A percentile compares a stretch with the other conserved stretches of the same genome.
These are phyloP conservation scores for Atractosteus spatula DNA, from an alignment of 2,113 vertebrate species.

Conservation along the genomic window DNA sequence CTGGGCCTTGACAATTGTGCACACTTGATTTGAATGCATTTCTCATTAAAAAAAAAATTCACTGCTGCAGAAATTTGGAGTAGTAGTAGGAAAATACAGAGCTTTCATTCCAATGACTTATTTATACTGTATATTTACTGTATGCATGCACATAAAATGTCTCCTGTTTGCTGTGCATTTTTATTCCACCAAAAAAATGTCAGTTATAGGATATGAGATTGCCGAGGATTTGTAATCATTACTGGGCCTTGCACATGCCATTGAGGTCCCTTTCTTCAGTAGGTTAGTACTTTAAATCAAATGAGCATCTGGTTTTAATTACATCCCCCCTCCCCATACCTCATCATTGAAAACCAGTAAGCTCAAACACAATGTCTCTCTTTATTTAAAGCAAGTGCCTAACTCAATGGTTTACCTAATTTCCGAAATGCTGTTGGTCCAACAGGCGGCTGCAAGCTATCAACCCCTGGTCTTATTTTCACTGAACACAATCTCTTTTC, in stretches of 20 bases:
- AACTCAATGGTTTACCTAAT: slow-evolving; percentile 29
- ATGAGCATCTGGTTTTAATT: slow-evolving; percentile 50
- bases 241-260: slow-evolving; percentile 24
- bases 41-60: too few relatives aligned
- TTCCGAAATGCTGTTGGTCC: slow-evolving; percentile 23
- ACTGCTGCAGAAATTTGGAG: too few relatives aligned
- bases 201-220: slow-evolving; percentile 50
- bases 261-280: slow-evolving; percentile 33
- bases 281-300: slow-evolving; percentile 48
- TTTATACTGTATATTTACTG: too few relatives aligned
- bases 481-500: slow-evolving; percentile 13
- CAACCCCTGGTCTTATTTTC: slow-evolving; percentile 17
- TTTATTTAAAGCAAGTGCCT: slow-evolving; percentile 34
- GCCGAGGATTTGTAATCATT: slow-evolving; percentile 53
- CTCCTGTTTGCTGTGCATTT: too few relatives aligned
- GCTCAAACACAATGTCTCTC: slow-evolving; percentile 37
- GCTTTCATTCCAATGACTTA: too few relatives aligned
- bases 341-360: slow-evolving; percentile 40
- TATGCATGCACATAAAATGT: too few relatives aligned
- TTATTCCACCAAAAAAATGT: slow-evolving; percentile 28
- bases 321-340: slow-evolving; percentile 1
- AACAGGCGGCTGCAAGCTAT: slow-evolving; percentile 22
- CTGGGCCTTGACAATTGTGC: too few relatives aligned
- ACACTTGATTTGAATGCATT: too few relatives aligned
- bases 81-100: too few relatives aligned